Evolutionary conservation across 2,888 invertebrate species (phyloP).

Genomic region (Penaeus monodon): DNA sequence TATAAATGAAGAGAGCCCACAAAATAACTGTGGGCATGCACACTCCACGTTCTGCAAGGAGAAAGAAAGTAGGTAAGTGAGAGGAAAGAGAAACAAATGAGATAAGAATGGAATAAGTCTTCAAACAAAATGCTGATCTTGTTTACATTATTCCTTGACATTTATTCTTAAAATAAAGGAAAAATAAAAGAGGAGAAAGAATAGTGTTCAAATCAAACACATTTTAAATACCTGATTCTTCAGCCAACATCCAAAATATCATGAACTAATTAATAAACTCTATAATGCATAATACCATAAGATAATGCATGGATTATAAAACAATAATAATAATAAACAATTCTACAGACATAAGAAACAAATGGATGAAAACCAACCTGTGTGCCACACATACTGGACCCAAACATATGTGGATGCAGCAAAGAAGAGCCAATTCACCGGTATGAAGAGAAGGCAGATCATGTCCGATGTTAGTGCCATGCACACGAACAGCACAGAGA

Average conservation of each 20-base stretch:
- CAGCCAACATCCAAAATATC: too few species aligned
- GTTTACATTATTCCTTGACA: too few species aligned
- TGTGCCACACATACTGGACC: slow-evolving; percentile 98
- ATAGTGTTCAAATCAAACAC: too few species aligned
- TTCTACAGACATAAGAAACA: background rate
- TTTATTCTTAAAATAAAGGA: too few species aligned
- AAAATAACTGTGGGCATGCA: slow-evolving; percentile 94
- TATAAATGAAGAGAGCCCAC: slow-evolving; percentile 93
- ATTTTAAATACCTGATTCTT: too few species aligned
- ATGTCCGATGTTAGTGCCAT: slow-evolving; percentile 97
- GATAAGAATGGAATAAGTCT: background rate
- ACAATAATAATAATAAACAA: background rate
- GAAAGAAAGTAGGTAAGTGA: background rate
- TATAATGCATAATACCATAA: too few species aligned
- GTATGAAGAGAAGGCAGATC: slow-evolving; percentile 98
- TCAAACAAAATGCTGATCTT: background rate
- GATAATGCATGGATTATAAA: too few species aligned
- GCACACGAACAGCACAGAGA: slow-evolving; percentile 97
- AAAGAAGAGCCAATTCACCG: slow-evolving; percentile 97
- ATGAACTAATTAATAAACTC: too few species aligned
- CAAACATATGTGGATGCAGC: slow-evolving; percentile 98
- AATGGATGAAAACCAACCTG: slow-evolving; percentile 76
- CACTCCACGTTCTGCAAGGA: slow-evolving; percentile 85
- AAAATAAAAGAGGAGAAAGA: too few species aligned
- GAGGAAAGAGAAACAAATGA: too few species aligned